phyloP scores from a whole-genome alignment of 2,113 vertebrate genomes.

The Sinocyclocheilus maitianheensis region DNA sequence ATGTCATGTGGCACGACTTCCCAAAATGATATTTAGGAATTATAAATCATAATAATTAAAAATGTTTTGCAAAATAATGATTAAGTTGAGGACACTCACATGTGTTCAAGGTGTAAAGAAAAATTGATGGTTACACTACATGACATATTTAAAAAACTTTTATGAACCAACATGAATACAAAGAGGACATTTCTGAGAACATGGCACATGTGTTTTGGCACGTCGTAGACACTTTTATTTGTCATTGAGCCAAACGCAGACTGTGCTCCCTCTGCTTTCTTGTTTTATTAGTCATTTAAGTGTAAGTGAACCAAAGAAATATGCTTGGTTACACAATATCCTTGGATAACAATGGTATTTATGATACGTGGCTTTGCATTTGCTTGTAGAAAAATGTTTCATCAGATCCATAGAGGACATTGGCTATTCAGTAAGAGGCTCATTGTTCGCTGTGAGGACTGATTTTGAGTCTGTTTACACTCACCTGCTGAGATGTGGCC shows the following conservation, averaged over 20 bases:
- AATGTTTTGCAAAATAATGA: not conserved
- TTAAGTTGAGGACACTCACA: not conserved
- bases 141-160: not conserved
- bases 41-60: not conserved
- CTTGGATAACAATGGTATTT: not conserved
- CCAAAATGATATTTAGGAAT: not conserved
- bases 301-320: not conserved
- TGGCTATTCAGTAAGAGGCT: constrained; percentile 3
- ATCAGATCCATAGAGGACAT: not conserved
- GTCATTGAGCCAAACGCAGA: not conserved
- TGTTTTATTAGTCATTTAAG: not conserved
- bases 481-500: not conserved
- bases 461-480: constrained; percentile 14
- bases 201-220: not conserved
- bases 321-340: not conserved
- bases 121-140: not conserved
- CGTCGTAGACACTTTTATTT: not conserved
- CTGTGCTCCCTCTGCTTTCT: not conserved
- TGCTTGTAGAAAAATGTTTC: not conserved
- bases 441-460: not conserved
- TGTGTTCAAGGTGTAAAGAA: not conserved
- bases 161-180: not conserved
- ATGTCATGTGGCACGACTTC: not conserved
- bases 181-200: not conserved
- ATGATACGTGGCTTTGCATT: not conserved